Base-by-base conservation (phyloP, 2,888 invertebrate species). In the Lycaena phlaeas region DNA sequence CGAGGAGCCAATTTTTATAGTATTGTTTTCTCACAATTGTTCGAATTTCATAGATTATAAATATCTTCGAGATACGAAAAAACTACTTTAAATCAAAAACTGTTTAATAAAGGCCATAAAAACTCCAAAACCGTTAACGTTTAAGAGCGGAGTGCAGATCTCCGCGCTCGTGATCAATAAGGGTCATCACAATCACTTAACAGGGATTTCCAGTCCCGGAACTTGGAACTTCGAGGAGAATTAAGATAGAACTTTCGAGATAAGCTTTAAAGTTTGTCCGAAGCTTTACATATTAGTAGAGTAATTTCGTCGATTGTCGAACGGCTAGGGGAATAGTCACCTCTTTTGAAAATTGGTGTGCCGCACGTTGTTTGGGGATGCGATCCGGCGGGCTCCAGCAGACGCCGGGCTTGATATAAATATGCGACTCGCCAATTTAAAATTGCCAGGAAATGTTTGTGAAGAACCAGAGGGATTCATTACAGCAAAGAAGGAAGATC, bases 141-240 rank as follows among this genome's bases (percentile, higher is more conserved):
- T n/a, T n/a, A n/a, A n/a, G n/a, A n/a, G n/a, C n/a, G n/a, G n/a
- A 30, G 30, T 30, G 30, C 30, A 30, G 15, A 15, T n/a, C n/a
- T n/a, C n/a, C n/a, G n/a, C n/a, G n/a, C n/a, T n/a, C n/a, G n/a
- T n/a, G n/a, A n/a, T n/a, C n/a, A n/a, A n/a, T n/a, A n/a, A n/a
- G n/a, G n/a, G n/a, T n/a, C n/a, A n/a, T 34, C 34, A 34, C 18
- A 18, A 12, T 34, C 18, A 34, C 34, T 18, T 18, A 22, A 18
- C 34, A 18, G 18, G 12, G 9, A 6, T 9, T 22, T 22, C 22
- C 5, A 22, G 22, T 22, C 9, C 7, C 9, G 22, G 5, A 22
- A 22, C 7, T 18, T 18, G 18, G 9, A 34, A 34, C 34, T 34
- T 22, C 12, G 22, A 11, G 18, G 15, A 10, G 30, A 30, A 30